Evolutionary conservation across 1,140 invertebrate genomes (phyloP), one percentile per base, ranked within the genome.

Genomic region (Tetragonula clypearis): DNA sequence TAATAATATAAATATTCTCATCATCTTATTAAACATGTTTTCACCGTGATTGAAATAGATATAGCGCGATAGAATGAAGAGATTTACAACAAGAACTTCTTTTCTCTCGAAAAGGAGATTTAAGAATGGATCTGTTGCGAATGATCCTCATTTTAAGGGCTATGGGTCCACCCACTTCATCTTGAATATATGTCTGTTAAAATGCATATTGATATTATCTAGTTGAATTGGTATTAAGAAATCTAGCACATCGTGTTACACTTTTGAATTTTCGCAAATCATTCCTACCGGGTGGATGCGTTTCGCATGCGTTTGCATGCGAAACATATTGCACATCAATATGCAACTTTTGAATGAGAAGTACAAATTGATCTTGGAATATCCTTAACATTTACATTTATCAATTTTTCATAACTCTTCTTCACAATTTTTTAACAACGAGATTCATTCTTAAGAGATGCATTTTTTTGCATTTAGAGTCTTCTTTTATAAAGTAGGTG

Each of bases 201-300:
- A 82, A 82, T 56, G 23, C 12, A n/a, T 60, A 6, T 53, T 19
- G 79, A 82, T 82, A 26, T 55, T 74, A 82, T 82, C 79, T 62
- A 21, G 11, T 30, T 26, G 35, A 12, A 35, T 30, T 76, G 5
- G 30, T 56, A 74, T 68, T 68, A 19, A 68, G 17, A 30, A 35
- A 68, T 26, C 49, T 26, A 75, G 41, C n/a, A 6, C 11, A 21
- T 75, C 73, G 5, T 5, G 35, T 77, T 65, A 14, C 11, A 14
- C 12, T 15, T 75, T 26, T 30, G n/a, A n/a, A 66, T 68, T 68
- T 68, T 79, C 49, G 49, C 62, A 21, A 66, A 79, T 49, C 75
- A 77, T n/a, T 23, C 9, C 12, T 11, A 19, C 35, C 11, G 1
- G 5, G 0, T 30, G 30, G n/a, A 60, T 81, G 55, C n/a, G 11